Evolutionary conservation across 2,113 vertebrate species (phyloP).

Genomic region (Hoplias malabaricus): DNA sequence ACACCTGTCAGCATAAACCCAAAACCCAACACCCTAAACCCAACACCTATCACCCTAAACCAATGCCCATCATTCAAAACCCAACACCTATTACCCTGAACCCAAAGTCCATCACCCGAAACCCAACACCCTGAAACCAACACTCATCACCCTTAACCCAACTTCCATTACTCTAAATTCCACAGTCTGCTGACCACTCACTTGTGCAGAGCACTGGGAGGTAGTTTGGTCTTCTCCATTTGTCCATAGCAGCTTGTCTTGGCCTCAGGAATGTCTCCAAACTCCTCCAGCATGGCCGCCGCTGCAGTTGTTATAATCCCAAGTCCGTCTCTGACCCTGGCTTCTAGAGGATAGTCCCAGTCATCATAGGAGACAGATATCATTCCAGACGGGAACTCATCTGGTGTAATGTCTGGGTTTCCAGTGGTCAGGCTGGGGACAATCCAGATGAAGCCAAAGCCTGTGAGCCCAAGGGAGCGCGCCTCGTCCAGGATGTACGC

Average conservation of each 20-base stretch:
- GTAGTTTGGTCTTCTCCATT: conserved; percentile 82
- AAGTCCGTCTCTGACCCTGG: conserved; percentile 86
- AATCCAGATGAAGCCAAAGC: conserved; percentile 97
- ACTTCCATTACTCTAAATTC: too few relatives aligned
- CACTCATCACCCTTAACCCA: too few relatives aligned
- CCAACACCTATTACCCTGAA: too few relatives aligned
- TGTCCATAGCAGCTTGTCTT: conserved; percentile 90
- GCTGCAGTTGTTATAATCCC: conserved; percentile 94
- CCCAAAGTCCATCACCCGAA: too few relatives aligned
- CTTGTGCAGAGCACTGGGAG: conserved; percentile 89
- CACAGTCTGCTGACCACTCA: conserved; percentile 78
- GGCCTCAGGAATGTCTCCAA: conserved; percentile 90
- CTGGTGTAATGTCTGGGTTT: conserved; percentile 87
- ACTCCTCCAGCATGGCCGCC: conserved; percentile 89
- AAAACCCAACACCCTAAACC: too few relatives aligned
- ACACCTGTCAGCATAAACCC: too few relatives aligned
- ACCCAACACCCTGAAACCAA: too few relatives aligned
- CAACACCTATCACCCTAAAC: too few relatives aligned
- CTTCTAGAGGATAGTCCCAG: conserved; percentile 95
- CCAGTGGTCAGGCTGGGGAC: conserved; percentile 90
- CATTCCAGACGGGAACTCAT: conserved; percentile 90
- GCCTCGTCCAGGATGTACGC: conserved; percentile 91
- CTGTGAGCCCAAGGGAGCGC: conserved; percentile 91
- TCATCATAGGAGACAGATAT: conserved; percentile 94
- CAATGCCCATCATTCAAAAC: too few relatives aligned